Base-by-base conservation (phyloP, 2,797 vertebrate species). In the Calcarius lapponicus region DNA sequence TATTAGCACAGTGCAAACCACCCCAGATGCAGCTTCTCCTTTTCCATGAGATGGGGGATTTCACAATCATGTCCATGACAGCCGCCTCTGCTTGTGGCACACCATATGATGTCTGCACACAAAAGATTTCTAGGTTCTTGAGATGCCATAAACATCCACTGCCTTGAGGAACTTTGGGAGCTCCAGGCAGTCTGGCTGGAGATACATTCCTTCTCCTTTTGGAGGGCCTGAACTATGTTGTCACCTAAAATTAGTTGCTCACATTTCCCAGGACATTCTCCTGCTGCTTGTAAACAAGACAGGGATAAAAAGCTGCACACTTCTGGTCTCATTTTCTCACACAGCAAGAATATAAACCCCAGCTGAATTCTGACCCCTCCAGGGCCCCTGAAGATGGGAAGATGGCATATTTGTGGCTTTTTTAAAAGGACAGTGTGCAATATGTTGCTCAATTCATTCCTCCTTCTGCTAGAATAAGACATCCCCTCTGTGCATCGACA, bases 171-270 rank as follows among this genome's bases (percentile, higher is more conserved):
- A 74, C 64, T 80, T 28, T 0, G n/a, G 0, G 53, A 61, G 61
- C 65, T 76, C 21, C 38, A 43, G 61, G 75, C 86, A 80, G 51
- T 6, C 38, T 45, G 19, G 34, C 74, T 58, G 89, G 71, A 85
- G 58, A 25, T 2, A 31, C 24, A 13, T 83, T 78, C 85, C 61
- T 85, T 38, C 64, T 84, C 56, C 43, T 61, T 92, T 73, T n/a
- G 66, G 70, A 75, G 82, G 42, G 61, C 31, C 80, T 48, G 7
- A 91, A 7, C 17, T 42, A 6, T 54, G 67, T 38, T 80, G 75
- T 73, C 31, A 1, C 57, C 91, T 87, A 82, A 80, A 91, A 94
- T 73, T 36, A 76, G 69, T 71, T 48, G 64, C 81, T 93, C 53
- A 11, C 38, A 48, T 48, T 87, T 82, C 14, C 4, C 71, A 32